These are phyloP conservation scores for Eupithecia subfuscata DNA, from an alignment of 2,888 invertebrate species.

Conservation along the genomic window DNA sequence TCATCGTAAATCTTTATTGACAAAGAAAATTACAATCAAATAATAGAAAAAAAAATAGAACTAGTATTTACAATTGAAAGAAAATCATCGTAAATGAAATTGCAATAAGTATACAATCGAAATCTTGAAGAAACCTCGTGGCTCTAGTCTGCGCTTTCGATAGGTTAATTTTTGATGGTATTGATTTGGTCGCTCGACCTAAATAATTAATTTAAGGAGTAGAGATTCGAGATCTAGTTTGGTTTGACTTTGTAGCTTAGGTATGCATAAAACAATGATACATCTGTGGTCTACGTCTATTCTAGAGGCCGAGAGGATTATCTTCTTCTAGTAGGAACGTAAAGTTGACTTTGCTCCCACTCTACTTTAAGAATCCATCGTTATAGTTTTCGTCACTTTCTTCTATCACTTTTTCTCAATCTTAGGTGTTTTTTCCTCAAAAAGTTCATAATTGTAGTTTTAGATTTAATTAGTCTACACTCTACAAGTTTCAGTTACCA, in stretches of 20 bases:
- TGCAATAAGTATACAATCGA: background rate
- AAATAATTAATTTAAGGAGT: slow-evolving; percentile 29
- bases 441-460: background rate
- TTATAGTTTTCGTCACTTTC: background rate
- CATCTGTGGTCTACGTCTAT: background rate
- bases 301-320: background rate
- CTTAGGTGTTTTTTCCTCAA: background rate
- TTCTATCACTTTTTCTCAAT: background rate
- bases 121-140: background rate
- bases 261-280: background rate
- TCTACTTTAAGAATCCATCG: background rate
- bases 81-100: too few relatives aligned
- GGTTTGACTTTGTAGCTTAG: slow-evolving; percentile 47
- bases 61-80: too few relatives aligned
- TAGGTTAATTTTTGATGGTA: slow-evolving; percentile 32
- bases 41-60: too few relatives aligned
- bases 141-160: slow-evolving; percentile 13
- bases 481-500: slow-evolving; percentile 54
- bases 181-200: slow-evolving; percentile 33
- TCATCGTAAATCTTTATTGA: background rate
- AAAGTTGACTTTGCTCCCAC: background rate
- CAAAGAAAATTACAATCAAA: too few relatives aligned
- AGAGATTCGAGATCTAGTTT: slow-evolving; percentile 2
- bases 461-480: background rate
- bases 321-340: background rate